Evolutionary conservation across 2,113 vertebrate genomes (phyloP).

Genomic region (Monopterus albus): DNA sequence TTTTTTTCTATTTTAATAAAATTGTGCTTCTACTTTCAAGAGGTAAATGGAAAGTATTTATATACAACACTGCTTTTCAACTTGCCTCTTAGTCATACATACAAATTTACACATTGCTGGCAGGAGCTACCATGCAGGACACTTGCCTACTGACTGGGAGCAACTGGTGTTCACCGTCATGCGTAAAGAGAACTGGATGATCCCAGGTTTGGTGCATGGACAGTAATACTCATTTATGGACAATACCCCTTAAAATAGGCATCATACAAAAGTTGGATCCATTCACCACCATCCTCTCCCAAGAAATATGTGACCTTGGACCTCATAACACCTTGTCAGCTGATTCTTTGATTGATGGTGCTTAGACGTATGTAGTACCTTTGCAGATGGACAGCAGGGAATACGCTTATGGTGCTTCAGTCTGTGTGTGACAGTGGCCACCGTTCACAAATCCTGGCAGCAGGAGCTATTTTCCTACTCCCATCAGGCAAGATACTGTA

Average conservation of each 20-base stretch:
- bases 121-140: too few species aligned
- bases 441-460: constrained; percentile 45
- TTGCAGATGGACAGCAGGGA: background rate
- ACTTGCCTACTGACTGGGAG: too few species aligned
- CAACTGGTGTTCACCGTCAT: too few species aligned
- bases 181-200: too few species aligned
- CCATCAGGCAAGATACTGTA: constrained; percentile 37
- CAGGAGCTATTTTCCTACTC: constrained; percentile 56
- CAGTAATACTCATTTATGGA: background rate
- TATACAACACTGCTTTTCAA: background rate
- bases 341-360: background rate
- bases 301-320: background rate
- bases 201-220: background rate
- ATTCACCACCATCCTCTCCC: background rate
- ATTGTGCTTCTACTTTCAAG: background rate
- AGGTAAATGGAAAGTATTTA: background rate
- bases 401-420: background rate
- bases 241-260: background rate
- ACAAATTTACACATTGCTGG: background rate
- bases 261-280: background rate
- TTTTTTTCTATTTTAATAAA: background rate
- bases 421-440: constrained; percentile 1
- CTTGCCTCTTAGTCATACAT: background rate
- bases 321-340: background rate
- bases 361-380: background rate